Evolutionary conservation across 2,113 vertebrate genomes (phyloP), one percentile per base, ranked within the genome.

Genomic region (Chitala chitala): DNA sequence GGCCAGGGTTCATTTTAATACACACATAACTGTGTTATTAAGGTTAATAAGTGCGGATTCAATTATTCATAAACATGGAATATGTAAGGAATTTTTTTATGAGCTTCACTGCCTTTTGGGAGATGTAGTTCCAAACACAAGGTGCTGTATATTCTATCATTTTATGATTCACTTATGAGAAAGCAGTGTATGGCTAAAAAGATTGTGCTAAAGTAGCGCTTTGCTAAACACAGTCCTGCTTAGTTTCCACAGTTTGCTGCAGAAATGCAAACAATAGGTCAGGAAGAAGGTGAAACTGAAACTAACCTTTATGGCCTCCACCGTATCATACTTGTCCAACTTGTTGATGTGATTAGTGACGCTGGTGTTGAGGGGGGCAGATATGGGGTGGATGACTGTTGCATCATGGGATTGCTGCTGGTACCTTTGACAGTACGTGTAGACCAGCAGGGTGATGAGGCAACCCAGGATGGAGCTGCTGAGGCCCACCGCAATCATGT

Each of bases 281-380:
- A 46, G 31, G 50, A 9, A 7, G n/a, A 33, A 72, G 31, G 53
- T 40, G 75, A 38, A 20, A 74, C 59, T n/a, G 36, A 26, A 15
- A 86, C 90, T 83, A 77, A 98, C 96, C 96, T 98, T 98, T 79
- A 98, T 98, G 84, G 96, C 96, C 87, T 98, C 96, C 81, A 98
- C 92, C 0, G 96, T 93, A 85, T 98, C 96, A 0, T 96, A 98
- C 76, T 98, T 98, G 88, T 98, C 96, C 88, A 98, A 91, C 81
- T 98, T 98, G 90, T 98, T 98, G 90, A 98, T 95, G 84, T 98
- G 96, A 84, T 98, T 98, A 72, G 96, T 98, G 81, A 98, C 95
- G 92, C 93, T 97, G 91, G 96, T 97, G 86, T 98, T 98, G 78
- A 98, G 94, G 0, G 95, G 94, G 0, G 92, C 95, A 0, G 96